A percentile compares a stretch with the other conserved stretches of the same genome.
phyloP scores from a whole-genome alignment of 1,140 invertebrate species.

The Acromyrmex charruanus region DNA sequence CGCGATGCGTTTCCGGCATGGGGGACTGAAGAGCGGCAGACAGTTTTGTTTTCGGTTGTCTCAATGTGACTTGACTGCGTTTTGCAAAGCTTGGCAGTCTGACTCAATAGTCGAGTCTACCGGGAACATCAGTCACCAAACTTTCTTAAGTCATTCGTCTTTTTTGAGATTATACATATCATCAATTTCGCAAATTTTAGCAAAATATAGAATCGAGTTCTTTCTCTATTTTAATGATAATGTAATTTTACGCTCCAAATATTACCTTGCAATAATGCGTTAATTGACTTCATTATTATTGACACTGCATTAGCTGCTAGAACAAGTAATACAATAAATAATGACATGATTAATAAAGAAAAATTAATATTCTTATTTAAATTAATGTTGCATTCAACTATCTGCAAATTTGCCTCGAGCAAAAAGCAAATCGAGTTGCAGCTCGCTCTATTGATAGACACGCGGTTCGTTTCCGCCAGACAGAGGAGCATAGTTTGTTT shows the following conservation, averaged over 20 bases:
- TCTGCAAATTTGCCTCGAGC: conserved; percentile 19
- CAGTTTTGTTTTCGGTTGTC: conserved; percentile 60
- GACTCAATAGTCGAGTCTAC: conserved; percentile 25
- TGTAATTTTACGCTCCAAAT: background rate
- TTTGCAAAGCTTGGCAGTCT: conserved; percentile 34
- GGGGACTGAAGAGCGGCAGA: background rate
- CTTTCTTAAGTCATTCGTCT: conserved; percentile 9
- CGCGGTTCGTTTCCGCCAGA: conserved; percentile 53
- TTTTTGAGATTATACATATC: conserved; percentile 19
- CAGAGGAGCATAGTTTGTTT: conserved; percentile 45
- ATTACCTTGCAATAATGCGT: background rate
- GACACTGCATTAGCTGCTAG: too few species aligned
- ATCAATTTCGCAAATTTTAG: conserved; percentile 1
- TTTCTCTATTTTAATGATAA: background rate
- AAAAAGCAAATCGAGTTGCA: conserved; percentile 40
- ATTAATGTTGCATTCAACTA: conserved; percentile 29
- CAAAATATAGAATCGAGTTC: background rate
- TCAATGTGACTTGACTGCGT: conserved; percentile 27
- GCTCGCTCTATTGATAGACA: conserved; percentile 59
- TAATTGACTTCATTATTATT: background rate
- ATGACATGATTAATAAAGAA: background rate
- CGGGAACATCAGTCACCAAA: conserved; percentile 27
- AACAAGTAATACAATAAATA: background rate
- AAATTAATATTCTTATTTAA: conserved; percentile 19
- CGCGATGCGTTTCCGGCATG: conserved; percentile 67